phyloP scores from a whole-genome alignment of 2,888 invertebrate species.

The Drosophila mimica region DNA sequence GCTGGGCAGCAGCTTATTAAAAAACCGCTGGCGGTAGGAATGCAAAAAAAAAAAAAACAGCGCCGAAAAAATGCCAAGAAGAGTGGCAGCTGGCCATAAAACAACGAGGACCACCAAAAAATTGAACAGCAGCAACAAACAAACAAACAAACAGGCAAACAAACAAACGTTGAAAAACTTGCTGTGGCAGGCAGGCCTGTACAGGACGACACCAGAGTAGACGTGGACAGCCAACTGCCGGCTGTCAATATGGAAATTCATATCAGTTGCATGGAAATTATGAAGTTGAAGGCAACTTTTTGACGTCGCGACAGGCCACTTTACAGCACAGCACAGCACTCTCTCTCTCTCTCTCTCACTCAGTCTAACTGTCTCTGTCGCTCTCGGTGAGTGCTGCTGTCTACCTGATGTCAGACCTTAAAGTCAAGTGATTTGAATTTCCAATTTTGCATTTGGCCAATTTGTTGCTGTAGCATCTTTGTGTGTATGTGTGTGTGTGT shows the following conservation, averaged over 20 bases:
- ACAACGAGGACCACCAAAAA: slow-evolving; percentile 71
- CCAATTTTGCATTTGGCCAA: slow-evolving; percentile 18
- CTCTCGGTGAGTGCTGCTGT: background rate
- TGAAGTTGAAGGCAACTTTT: slow-evolving; percentile 50
- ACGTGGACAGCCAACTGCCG: slow-evolving; percentile 61
- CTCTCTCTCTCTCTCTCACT: background rate
- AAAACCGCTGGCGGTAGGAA: slow-evolving; percentile 49
- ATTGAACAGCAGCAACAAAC: slow-evolving; percentile 67
- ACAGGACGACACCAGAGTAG: slow-evolving; percentile 5
- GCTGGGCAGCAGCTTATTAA: slow-evolving; percentile 72
- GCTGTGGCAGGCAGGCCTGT: slow-evolving; percentile 23
- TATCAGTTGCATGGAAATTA: slow-evolving; percentile 66
- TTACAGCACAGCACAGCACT: slow-evolving; percentile 9
- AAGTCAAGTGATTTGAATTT: slow-evolving; percentile 40
- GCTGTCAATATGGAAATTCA: slow-evolving; percentile 80
- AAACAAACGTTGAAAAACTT: slow-evolving; percentile 42
- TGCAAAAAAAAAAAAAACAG: slow-evolving; percentile 43
- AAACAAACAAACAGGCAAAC: background rate
- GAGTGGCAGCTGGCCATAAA: slow-evolving; percentile 63
- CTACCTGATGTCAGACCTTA: slow-evolving; percentile 35
- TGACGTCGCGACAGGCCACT: slow-evolving; percentile 52
- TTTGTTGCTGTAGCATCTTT: slow-evolving; percentile 1
- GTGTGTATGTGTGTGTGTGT: background rate
- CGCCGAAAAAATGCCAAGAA: slow-evolving; percentile 42
- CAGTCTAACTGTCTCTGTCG: background rate